Evolutionary conservation across 1,140 invertebrate species (phyloP), one percentile per base, ranked within the genome.

Genomic region (Musca domestica): DNA sequence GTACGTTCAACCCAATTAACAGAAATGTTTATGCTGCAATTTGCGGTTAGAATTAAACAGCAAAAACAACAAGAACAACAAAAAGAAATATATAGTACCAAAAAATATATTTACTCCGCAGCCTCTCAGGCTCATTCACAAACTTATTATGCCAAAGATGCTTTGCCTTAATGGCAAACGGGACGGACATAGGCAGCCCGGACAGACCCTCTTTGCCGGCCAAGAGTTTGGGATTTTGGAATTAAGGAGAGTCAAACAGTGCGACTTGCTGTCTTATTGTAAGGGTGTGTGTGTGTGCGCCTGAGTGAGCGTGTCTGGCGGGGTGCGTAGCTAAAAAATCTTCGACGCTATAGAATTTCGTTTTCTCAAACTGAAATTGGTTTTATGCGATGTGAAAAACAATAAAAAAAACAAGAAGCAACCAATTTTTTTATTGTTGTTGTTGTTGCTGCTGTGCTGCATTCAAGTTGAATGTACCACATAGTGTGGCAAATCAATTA

Each of bases 1-100:
- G 61, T 68, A 68, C 67, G 67, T 68, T 68, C 67, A 68, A 68
- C 67, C 67, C 67, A 68, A 68, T 68, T 68, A 68, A 68, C 41
- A 48, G 63, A 48, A 49, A 64, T 64, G 63, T 64, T 64, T 64
- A 63, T 63, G 67, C 67, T 68, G 14, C 51, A 68, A 68, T 64
- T 51, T 64, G 49, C 67, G 52, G 52, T 52, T 67, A 58, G 56
- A 61, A 61, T 61, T 61, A 61, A 46, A 63, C 47, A 58, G 15
- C 15, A 12, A 54, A 23, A 22, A 67, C 41, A 67, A 17, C 48
- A 67, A 58, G 9, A 63, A 63, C 19, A 63, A 19, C 25, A 67
- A 66, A 12, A n/a, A n/a, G n/a, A n/a, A n/a, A n/a, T n/a, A n/a
- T n/a, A n/a, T n/a, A n/a, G n/a, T n/a, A 25, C 17, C 17, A 12